Conservation (phyloP, 2,888 invertebrate species). For the Nesidiocoris tenuis region DNA sequence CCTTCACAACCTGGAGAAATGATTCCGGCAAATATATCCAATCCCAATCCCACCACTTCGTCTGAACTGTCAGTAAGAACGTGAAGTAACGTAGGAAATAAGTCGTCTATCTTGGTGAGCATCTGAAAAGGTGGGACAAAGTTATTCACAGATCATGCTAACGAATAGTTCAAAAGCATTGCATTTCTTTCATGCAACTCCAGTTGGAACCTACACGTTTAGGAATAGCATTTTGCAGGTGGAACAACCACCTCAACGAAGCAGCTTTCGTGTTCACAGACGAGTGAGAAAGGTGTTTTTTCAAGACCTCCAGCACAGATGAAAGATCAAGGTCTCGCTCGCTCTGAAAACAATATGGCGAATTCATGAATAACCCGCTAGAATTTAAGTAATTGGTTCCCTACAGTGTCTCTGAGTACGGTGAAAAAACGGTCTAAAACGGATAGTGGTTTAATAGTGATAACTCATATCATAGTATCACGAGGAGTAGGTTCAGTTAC, state of each 20-base stretch:
- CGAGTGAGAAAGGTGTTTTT: constrained; percentile 78
- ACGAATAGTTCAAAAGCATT: too few relatives aligned
- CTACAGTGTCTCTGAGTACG: too few relatives aligned
- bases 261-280: constrained; percentile 96
- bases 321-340: constrained; percentile 64
- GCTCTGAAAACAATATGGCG: constrained; percentile 46
- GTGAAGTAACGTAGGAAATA: constrained; percentile 76
- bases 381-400: too few relatives aligned
- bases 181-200: too few relatives aligned
- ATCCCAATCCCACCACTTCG: constrained; percentile 90
- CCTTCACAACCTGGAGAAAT: constrained; percentile 56
- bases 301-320: constrained; percentile 78
- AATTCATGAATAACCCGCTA: too few relatives aligned
- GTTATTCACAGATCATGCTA: neutral
- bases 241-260: constrained; percentile 90
- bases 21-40: constrained; percentile 88
- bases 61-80: constrained; percentile 88
- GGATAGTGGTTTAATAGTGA: too few relatives aligned
- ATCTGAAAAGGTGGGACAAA: constrained; percentile 63
- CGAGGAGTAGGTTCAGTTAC: too few relatives aligned
- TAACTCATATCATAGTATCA: too few relatives aligned
- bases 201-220: constrained; percentile 64
- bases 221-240: constrained; percentile 84
- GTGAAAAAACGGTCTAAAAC: too few relatives aligned
- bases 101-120: constrained; percentile 68